Percentiles rank a stretch among this genome's conserved stretches.
phyloP scores from a whole-genome alignment of 2,113 vertebrate species.

The Furnarius figulus region DNA sequence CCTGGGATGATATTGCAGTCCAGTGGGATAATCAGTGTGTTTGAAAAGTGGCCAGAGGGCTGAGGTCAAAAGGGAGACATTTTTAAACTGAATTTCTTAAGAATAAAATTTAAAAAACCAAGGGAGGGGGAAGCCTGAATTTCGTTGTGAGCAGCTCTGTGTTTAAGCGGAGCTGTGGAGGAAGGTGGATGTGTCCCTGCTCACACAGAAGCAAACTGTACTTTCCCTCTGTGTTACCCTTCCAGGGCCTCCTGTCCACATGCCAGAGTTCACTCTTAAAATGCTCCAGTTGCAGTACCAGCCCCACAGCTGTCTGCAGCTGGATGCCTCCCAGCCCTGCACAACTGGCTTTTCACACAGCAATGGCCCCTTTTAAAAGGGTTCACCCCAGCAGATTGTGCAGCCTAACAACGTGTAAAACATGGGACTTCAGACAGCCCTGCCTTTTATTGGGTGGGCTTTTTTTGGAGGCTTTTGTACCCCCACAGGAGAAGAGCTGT shows the following conservation, averaged over 20 bases:
- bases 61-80: neutral
- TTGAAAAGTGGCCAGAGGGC: neutral
- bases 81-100: neutral
- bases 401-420: conserved; percentile 14
- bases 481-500: neutral
- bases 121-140: neutral
- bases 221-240: conserved; percentile 16
- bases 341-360: conserved; percentile 65
- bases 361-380: conserved; percentile 46
- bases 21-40: accelerated
- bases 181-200: neutral
- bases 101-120: neutral
- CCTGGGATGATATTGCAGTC: accelerated
- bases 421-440: conserved; percentile 11
- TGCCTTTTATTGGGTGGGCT: conserved; percentile 3
- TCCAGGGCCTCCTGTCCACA: conserved; percentile 23
- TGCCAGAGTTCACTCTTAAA: conserved; percentile 57
- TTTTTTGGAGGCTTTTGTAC: neutral
- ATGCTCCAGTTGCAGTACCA: conserved; percentile 60
- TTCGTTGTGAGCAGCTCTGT: neutral
- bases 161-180: neutral
- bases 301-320: conserved; percentile 75
- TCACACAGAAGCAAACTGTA: conserved; percentile 23
- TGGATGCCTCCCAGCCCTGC: conserved; percentile 71
- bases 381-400: conserved; percentile 41